A percentile compares a stretch with the other conserved stretches of the same genome.
These are phyloP conservation scores for Apamea crenata DNA, from an alignment of 2,888 invertebrate genomes.

Conservation along the genomic window DNA sequence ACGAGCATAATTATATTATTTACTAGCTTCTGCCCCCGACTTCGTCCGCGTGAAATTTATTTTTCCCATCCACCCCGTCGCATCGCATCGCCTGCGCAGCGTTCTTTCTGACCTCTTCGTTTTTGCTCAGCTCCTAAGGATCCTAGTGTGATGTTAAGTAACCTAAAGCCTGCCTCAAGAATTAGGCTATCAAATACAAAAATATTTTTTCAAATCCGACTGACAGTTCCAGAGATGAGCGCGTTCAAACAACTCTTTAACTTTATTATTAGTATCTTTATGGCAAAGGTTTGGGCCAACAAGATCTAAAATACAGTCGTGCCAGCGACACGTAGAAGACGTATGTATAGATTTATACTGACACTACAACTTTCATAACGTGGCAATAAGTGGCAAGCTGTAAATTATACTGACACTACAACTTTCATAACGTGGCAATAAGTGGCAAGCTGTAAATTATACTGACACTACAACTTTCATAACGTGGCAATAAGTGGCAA, in stretches of 20 bases:
- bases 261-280: not conserved
- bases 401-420: slow-evolving; percentile 25
- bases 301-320: not conserved
- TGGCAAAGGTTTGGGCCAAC: not conserved
- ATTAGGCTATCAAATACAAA: no score
- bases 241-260: no score
- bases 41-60: not conserved
- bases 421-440: not conserved
- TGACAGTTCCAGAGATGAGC: no score
- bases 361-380: not conserved
- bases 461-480: not conserved
- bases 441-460: slow-evolving; percentile 13
- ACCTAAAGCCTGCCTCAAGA: no score
- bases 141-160: no score
- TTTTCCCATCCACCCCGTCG: no score
- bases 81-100: no score
- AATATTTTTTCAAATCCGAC: no score
- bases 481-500: not conserved
- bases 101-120: no score
- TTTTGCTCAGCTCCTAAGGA: no score
- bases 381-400: not conserved
- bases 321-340: not conserved
- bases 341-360: not conserved
- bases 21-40: not conserved
- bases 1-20: not conserved